Conservation (phyloP, 2,797 vertebrate genomes). For the Sylvilagus floridanus region DNA sequence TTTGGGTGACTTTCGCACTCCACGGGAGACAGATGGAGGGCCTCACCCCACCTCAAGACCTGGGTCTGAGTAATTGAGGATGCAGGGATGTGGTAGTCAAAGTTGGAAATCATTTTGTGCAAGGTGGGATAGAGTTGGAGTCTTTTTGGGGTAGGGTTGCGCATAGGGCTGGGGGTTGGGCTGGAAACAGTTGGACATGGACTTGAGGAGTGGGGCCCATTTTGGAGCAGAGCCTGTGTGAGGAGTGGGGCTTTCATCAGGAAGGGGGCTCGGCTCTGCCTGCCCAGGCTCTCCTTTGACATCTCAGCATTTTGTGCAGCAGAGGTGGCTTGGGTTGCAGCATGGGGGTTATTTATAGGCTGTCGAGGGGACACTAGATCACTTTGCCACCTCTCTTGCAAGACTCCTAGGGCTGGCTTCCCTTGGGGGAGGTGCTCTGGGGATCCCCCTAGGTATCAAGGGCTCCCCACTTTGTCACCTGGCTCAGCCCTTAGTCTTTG, state of each 20-base stretch:
- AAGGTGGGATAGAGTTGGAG: neutral
- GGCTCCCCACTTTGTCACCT: neutral
- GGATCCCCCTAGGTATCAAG: neutral
- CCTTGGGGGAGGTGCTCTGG: neutral
- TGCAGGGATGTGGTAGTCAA: neutral
- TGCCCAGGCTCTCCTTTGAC: constrained; percentile 9
- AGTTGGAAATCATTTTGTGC: neutral
- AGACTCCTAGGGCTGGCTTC: constrained; percentile 27
- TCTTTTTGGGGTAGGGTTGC: neutral
- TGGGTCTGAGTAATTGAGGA: neutral
- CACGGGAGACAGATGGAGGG: neutral
- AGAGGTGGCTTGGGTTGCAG: constrained; percentile 72
- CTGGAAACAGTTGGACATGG: neutral
- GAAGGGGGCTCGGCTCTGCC: neutral
- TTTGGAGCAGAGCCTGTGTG: neutral
- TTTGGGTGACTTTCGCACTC: neutral
- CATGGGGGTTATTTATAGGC: constrained; percentile 77
- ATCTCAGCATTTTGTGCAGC: constrained; percentile 66
- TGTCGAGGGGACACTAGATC: constrained; percentile 61
- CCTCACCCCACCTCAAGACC: neutral
- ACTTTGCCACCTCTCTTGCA: constrained; percentile 60
- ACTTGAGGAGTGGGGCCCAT: neutral
- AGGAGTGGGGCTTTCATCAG: neutral
- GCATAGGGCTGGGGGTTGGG: neutral
- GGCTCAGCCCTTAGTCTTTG: neutral